A percentile compares a stretch with the other conserved stretches of the same genome.
Conservation (phyloP, 1,140 invertebrate species). For the Diabrotica undecimpunctata region DNA sequence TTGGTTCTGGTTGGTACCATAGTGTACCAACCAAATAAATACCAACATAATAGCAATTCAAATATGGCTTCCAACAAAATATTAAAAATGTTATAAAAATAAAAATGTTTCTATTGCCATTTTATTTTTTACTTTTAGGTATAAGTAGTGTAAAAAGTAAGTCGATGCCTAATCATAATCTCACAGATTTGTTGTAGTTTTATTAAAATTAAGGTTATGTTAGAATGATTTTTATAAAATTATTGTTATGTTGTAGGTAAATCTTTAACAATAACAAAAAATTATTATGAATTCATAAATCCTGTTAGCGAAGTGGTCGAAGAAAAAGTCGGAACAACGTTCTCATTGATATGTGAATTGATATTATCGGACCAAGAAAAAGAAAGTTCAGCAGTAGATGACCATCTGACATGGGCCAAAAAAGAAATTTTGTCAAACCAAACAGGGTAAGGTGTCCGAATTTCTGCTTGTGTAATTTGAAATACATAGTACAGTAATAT, state of each 20-base stretch:
- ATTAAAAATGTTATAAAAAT: slow-evolving; percentile 16
- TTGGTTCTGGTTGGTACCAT: too few relatives aligned
- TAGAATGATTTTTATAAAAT: not conserved
- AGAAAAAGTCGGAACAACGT: slow-evolving; percentile 38
- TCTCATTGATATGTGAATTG: slow-evolving; percentile 41
- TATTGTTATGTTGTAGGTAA: slow-evolving; percentile 1
- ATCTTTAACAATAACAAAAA: slow-evolving; percentile 37
- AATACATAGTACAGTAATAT: too few relatives aligned
- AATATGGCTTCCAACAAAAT: slow-evolving; percentile 26
- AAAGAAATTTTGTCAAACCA: slow-evolving; percentile 21
- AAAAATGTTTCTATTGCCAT: slow-evolving; percentile 22
- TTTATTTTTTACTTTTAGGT: slow-evolving; percentile 25
- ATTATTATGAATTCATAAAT: slow-evolving; percentile 33
- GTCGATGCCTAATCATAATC: not conserved
- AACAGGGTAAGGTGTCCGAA: slow-evolving; percentile 11
- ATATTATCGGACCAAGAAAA: slow-evolving; percentile 31
- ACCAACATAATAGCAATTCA: too few relatives aligned
- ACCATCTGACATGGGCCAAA: slow-evolving; percentile 36
- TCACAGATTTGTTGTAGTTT: not conserved
- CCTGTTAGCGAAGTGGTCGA: slow-evolving; percentile 34
- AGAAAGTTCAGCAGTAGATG: slow-evolving; percentile 30
- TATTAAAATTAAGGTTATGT: not conserved
- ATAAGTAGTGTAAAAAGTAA: slow-evolving; percentile 23
- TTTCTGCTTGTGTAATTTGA: not conserved
- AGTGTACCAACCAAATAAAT: too few relatives aligned